Base-by-base conservation (phyloP, 2,113 vertebrate species). In the Psammodynastes pulverulentus region DNA sequence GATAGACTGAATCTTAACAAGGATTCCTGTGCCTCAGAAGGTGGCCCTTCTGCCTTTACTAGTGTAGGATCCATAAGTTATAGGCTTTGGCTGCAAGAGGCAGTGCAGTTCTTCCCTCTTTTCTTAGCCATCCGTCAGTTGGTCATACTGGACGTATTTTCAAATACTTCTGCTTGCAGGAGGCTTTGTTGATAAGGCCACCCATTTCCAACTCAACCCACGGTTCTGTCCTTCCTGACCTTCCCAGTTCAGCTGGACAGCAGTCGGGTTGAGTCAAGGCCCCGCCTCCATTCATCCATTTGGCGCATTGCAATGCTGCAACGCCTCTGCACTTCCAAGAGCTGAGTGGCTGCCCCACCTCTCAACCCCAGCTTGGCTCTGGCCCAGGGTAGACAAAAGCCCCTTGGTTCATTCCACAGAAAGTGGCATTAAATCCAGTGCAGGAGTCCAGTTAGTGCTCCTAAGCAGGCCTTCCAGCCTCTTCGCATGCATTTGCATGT, bases 391-490 rank as follows among this genome's bases (percentile, higher is more conserved):
- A 34, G 91, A 94, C 95, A 97, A 97, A 95, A 95, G 88, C 79
- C 92, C 46, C 84, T 48, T 46, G 67, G 72, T 91, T 84, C 94
- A 93, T 29, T 96, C 95, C 96, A 96, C 96, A 94, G 95, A 96
- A 97, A 97, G 95, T 97, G n/a, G 96, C 97, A 97, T 97, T 96
- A 97, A 96, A 96, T 96, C 97, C 96, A 97, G 97, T 95, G 97
- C 96, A 96, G 96, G 96, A 96, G 91, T 94, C 94, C 93, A 84
- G 93, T 90, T 95, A 96, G 97, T 96, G 96, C 72, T 94, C 96
- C 97, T 96, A 97, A 96, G 97, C 48, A 93, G 96, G 91, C 97
- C 97, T 97, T 96, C 97, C 97, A 97, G 96, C 97, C 19, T 62
- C 24, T 58, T 58, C 96, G 95, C 95, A 96, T 94, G 94, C 94